Conservation (phyloP, 2,888 invertebrate species). For the Fabriciana adippe region DNA sequence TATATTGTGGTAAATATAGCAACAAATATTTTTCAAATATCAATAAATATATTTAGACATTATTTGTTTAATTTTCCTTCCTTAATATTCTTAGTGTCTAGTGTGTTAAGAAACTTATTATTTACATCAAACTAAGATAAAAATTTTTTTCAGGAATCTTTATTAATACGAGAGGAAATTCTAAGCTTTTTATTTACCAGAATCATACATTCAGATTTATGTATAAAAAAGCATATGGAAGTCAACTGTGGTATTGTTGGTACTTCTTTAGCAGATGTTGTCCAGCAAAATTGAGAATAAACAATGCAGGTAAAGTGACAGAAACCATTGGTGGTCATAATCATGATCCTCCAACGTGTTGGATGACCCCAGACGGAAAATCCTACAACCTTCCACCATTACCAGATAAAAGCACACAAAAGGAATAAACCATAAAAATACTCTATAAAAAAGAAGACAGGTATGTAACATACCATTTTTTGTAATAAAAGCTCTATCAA, state of each 20-base stretch:
- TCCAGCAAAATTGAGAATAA: conserved; percentile 73
- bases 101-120: neutral
- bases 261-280: conserved; percentile 78
- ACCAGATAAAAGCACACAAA: conserved; percentile 58
- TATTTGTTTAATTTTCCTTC: conserved; percentile 52
- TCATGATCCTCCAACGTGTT: conserved; percentile 76
- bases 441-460: neutral
- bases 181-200: conserved; percentile 76
- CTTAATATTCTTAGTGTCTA: conserved; percentile 32
- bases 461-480: conserved; percentile 1
- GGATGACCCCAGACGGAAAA: conserved; percentile 79
- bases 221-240: conserved; percentile 79
- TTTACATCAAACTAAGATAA: neutral
- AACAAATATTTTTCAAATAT: neutral
- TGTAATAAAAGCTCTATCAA: too few relatives aligned
- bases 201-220: conserved; percentile 79
- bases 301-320: conserved; percentile 73
- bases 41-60: conserved; percentile 20
- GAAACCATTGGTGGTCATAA: conserved; percentile 76
- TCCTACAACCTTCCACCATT: conserved; percentile 71
- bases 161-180: conserved; percentile 77
- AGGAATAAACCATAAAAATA: conserved; percentile 15
- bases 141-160: conserved; percentile 70
- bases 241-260: conserved; percentile 79
- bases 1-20: neutral